A percentile compares a stretch with the other conserved stretches of the same genome.
Conservation (phyloP, 2,113 vertebrate species). For the Sceloporus undulatus region DNA sequence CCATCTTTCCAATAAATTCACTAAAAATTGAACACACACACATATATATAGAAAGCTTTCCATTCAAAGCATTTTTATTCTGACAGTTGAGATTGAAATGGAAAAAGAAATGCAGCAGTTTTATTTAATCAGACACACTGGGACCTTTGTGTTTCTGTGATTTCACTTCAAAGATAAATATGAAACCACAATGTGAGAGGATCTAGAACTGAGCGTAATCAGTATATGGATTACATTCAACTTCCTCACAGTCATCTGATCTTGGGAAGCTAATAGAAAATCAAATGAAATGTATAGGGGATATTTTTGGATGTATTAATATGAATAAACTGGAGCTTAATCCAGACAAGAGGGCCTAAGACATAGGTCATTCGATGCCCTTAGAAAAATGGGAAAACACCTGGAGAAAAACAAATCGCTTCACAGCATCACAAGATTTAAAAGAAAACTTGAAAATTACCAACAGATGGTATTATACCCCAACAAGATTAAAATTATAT, state of each 20-base stretch:
- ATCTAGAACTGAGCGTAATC: neutral
- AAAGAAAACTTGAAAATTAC: too few relatives aligned
- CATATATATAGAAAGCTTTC: neutral
- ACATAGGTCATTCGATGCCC: too few relatives aligned
- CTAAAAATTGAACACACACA: neutral
- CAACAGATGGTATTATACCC: too few relatives aligned
- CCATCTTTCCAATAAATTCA: neutral
- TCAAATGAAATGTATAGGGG: neutral
- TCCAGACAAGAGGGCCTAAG: too few relatives aligned
- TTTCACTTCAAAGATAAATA: neutral
- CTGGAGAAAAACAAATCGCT: too few relatives aligned
- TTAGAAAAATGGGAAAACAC: too few relatives aligned
- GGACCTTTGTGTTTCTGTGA: neutral
- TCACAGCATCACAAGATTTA: too few relatives aligned
- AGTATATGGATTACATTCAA: too few relatives aligned
- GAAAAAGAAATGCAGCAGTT: neutral
- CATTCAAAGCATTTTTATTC: neutral
- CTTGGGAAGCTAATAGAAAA: neutral
- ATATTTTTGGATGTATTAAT: neutral
- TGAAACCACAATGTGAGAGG: neutral
- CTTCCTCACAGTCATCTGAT: neutral
- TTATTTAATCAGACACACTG: too few relatives aligned
- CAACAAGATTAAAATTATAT: too few relatives aligned
- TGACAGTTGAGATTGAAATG: neutral
- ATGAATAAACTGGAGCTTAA: neutral